Evolutionary conservation across 2,888 invertebrate genomes (phyloP).

Genomic region (Eretmocerus hayati): DNA sequence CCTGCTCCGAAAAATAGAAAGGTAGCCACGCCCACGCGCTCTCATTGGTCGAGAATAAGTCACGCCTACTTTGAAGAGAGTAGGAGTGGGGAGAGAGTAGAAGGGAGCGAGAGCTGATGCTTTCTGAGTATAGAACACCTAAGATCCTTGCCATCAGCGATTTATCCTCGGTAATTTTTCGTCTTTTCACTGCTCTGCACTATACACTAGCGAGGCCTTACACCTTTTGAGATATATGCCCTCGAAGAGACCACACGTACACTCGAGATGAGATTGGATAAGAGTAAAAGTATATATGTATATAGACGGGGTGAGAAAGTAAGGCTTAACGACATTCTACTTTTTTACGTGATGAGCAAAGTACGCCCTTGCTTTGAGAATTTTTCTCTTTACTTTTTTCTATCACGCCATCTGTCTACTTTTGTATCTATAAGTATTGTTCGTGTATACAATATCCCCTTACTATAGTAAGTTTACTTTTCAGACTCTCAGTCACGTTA

Average conservation of each 20-base stretch:
- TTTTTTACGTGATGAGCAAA: too few species aligned
- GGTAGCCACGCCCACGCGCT: constrained; percentile 1
- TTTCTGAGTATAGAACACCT: neutral
- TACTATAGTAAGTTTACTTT: constrained; percentile 4
- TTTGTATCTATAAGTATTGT: too few species aligned
- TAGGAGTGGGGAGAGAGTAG: too few species aligned
- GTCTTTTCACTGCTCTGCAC: constrained; percentile 27
- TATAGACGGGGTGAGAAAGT: too few species aligned
- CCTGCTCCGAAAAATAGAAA: too few species aligned
- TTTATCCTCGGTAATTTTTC: constrained; percentile 33
- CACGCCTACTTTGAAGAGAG: constrained; percentile 6
- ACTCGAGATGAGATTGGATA: too few species aligned
- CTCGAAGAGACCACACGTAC: constrained; percentile 5
- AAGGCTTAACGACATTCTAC: too few species aligned
- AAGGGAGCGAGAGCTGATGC: too few species aligned
- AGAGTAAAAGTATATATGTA: too few species aligned
- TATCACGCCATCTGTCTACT: too few species aligned
- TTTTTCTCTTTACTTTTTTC: too few species aligned
- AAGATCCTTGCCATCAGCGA: constrained; percentile 24
- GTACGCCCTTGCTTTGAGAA: too few species aligned
- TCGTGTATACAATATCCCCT: neutral
- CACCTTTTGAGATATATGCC: constrained; percentile 10
- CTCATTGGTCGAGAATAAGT: constrained; percentile 14
- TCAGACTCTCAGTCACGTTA: constrained; percentile 3
- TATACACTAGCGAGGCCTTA: neutral